Base-by-base conservation (phyloP, 2,888 invertebrate species). In the Drosophila leonis region DNA sequence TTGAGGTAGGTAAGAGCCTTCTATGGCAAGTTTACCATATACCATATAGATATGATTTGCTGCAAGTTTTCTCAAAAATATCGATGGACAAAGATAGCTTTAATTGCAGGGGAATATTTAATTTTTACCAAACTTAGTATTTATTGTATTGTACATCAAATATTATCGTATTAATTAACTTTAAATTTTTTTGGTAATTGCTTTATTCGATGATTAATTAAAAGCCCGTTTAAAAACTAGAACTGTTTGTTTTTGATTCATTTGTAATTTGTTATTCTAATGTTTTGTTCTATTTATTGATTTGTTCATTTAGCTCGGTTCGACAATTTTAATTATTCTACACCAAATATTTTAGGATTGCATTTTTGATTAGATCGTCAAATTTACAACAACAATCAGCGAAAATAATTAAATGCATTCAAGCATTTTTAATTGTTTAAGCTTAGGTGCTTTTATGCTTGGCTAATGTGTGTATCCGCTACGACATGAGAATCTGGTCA, bases 361-460 rank as follows among this genome's bases (percentile, higher is more conserved):
- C 72, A 87, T 88, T 83, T 87, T 90, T 90, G 83, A 87, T 87
- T 90, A 83, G 83, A 70, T 57, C 60, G 61, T 66, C 71, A 73
- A 77, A 82, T 78, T 88, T 76, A 76, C 70, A 68, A 72, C 79
- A 69, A 72, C 79, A 86, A 88, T 88, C 73, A 70, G 69, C 75
- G 71, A 83, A 71, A 72, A 75, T 88, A 88, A 88, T 88, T 88
- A 88, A 88, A 88, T 83, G 80, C 90, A 80, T 82, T 90, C 88
- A 88, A 88, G 87, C 87, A 88, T 90, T 88, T 88, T 90, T 83
- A 80, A 90, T 88, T 88, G 83, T 74, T 80, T 73, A 67, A 83
- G 81, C 81, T 87, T 82, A 86, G 31, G 20, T 8, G 49, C 49
- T 89, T 88, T 80, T 56, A 31, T 68, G 81, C 62, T 85, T 88